These are phyloP conservation scores for Astreopora myriophthalma DNA, from an alignment of 64 coral and sea anemone genomes.

Conservation along the genomic window DNA sequence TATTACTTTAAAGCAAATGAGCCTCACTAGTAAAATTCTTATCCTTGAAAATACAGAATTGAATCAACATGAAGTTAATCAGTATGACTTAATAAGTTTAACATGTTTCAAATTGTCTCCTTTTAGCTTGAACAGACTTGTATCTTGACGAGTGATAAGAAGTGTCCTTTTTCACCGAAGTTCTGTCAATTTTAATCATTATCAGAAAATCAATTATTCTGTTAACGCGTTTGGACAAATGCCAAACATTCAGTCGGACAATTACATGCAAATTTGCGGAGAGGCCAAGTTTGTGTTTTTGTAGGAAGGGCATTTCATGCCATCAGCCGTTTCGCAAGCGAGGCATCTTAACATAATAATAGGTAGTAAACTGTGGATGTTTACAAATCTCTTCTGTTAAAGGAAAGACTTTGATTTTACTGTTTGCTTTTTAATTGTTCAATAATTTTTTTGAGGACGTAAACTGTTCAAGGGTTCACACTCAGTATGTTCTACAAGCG, in stretches of 20 bases:
- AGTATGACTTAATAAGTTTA: neutral
- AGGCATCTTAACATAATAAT: neutral
- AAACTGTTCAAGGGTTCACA: slow-evolving; percentile 19
- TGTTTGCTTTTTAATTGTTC: neutral
- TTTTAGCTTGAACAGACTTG: neutral
- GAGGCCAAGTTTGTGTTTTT: neutral
- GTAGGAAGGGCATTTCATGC: neutral
- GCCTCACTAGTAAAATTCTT: too few species aligned
- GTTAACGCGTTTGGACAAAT: neutral
- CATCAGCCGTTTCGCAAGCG: neutral
- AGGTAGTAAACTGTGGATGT: neutral
- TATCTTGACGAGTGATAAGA: too few species aligned
- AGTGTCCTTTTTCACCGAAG: too few species aligned
- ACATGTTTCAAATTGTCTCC: neutral
- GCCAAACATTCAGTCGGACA: neutral
- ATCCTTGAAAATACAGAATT: too few species aligned
- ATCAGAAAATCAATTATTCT: neutral
- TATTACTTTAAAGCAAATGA: too few species aligned
- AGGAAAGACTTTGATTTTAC: neutral
- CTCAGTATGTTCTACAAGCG: too few species aligned
- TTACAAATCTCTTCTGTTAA: neutral
- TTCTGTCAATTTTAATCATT: too few species aligned
- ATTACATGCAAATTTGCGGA: neutral
- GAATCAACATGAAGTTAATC: neutral
- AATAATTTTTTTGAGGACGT: neutral